Evolutionary conservation across 2,113 vertebrate genomes (phyloP).

Genomic region (Danionella cerebrum): DNA sequence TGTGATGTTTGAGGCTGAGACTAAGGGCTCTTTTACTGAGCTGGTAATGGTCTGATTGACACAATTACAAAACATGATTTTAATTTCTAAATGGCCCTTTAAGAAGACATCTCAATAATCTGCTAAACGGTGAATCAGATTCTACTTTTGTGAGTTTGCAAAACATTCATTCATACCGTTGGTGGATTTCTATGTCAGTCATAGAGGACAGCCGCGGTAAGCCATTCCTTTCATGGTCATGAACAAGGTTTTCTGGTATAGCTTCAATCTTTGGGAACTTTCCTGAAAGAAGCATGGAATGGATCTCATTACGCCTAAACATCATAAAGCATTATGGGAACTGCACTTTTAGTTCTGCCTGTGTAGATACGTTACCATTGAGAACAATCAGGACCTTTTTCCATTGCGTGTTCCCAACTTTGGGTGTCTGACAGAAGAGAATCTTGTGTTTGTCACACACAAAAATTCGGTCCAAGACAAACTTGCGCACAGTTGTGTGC

Average conservation of each 20-base stretch:
- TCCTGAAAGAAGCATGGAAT: conserved; percentile 61
- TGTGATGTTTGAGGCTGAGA: too few species aligned
- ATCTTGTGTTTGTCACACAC: conserved; percentile 96
- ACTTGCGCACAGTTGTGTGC: conserved; percentile 80
- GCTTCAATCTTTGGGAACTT: conserved; percentile 82
- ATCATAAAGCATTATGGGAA: too few species aligned
- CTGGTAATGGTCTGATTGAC: too few species aligned
- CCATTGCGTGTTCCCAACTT: conserved; percentile 99
- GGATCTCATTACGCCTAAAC: too few species aligned
- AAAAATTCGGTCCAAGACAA: conserved; percentile 94
- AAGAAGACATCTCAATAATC: too few species aligned
- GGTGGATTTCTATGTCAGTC: conserved; percentile 71
- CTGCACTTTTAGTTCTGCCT: neutral
- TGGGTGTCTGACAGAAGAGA: conserved; percentile 97
- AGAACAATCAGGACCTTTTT: conserved; percentile 97
- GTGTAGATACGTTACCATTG: conserved; percentile 70
- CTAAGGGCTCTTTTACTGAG: too few species aligned
- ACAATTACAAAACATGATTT: too few species aligned
- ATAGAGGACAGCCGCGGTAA: conserved; percentile 89
- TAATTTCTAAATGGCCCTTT: too few species aligned
- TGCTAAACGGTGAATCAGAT: too few species aligned
- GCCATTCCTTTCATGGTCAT: conserved; percentile 93
- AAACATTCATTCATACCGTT: conserved; percentile 59
- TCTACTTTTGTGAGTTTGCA: too few species aligned
- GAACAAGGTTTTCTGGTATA: conserved; percentile 89